Evolutionary conservation across 2,113 vertebrate species (phyloP).

Genomic region (Burhinus bistriatus): DNA sequence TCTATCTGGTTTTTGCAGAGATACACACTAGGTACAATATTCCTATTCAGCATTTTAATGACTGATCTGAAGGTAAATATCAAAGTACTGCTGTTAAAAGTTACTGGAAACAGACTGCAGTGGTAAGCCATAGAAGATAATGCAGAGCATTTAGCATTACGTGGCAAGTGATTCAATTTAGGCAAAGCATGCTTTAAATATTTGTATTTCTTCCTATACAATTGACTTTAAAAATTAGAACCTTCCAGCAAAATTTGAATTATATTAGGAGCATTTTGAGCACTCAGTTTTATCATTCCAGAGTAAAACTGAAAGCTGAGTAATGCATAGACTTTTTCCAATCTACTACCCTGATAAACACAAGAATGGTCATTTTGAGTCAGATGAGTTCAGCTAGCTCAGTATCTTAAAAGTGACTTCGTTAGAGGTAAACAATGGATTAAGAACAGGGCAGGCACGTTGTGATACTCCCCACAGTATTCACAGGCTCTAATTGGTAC

Average conservation of each 20-base stretch:
- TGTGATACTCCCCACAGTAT: neutral
- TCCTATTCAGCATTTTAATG: neutral
- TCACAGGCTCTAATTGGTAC: neutral
- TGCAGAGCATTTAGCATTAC: neutral
- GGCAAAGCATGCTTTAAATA: neutral
- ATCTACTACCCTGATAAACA: neutral
- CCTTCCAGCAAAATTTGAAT: neutral
- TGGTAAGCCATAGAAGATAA: neutral
- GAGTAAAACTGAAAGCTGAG: neutral
- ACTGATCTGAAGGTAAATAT: neutral
- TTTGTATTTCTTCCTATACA: neutral
- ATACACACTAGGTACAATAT: neutral
- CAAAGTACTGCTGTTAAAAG: neutral
- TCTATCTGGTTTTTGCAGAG: neutral
- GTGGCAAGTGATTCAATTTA: neutral
- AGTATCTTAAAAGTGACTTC: neutral
- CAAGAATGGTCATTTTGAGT: neutral
- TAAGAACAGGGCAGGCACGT: neutral
- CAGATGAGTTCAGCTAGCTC: neutral
- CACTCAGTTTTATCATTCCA: neutral
- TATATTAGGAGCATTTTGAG: neutral
- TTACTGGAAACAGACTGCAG: neutral
- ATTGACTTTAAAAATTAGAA: neutral
- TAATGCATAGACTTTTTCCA: neutral
- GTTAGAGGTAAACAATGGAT: neutral